Evolutionary conservation across 2,888 invertebrate species (phyloP).

Genomic region (Folsomia candida): DNA sequence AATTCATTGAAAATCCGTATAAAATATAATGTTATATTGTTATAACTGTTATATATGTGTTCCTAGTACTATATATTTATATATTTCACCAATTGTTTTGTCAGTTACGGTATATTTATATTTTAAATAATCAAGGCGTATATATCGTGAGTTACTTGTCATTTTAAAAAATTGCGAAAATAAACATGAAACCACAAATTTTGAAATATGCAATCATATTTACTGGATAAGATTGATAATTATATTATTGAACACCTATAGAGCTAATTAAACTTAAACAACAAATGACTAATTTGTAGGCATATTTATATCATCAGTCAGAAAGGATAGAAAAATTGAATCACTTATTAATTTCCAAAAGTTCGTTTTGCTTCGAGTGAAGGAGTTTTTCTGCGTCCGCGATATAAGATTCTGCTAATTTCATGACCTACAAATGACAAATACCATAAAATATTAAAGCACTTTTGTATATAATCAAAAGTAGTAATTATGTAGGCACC

Average conservation of each 20-base stretch:
- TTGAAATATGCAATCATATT: too few species aligned
- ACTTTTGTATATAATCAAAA: constrained; percentile 11
- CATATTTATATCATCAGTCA: background rate
- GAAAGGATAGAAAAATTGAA: background rate
- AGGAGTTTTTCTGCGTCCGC: constrained; percentile 65
- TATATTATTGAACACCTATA: background rate
- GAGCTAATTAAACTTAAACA: background rate
- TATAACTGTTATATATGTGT: too few species aligned
- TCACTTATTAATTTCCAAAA: constrained; percentile 61
- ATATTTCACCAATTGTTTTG: too few species aligned
- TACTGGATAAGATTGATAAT: too few species aligned
- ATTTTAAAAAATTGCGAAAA: too few species aligned
- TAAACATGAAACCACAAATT: too few species aligned
- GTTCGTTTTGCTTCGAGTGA: constrained; percentile 70
- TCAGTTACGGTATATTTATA: too few species aligned
- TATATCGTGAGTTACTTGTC: too few species aligned
- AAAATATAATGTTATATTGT: too few species aligned
- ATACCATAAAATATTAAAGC: constrained; percentile 9
- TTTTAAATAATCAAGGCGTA: too few species aligned
- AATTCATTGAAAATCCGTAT: too few species aligned
- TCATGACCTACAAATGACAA: constrained; percentile 62
- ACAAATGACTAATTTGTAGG: background rate
- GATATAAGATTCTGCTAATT: constrained; percentile 68
- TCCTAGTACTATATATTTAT: too few species aligned
- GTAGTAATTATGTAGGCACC: constrained; percentile 51